phyloP scores from a whole-genome alignment of 2,888 invertebrate species.

The Patella ulyssiponensis region DNA sequence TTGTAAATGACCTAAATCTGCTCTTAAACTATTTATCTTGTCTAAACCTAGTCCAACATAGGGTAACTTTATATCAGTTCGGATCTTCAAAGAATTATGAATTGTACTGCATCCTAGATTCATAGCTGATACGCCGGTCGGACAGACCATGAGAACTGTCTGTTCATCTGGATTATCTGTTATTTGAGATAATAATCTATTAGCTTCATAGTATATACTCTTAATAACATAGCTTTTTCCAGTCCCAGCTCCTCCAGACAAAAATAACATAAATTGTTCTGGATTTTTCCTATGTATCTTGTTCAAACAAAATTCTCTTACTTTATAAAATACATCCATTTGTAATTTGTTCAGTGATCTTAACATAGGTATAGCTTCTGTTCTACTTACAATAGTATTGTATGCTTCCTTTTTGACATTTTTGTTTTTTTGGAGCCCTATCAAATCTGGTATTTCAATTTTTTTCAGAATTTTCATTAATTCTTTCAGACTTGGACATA shows the following conservation, averaged over 20 bases:
- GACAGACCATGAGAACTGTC: conserved; percentile 6
- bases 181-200: conserved; percentile 5
- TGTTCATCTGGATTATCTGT: conserved; percentile 17
- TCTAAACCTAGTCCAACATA: conserved; percentile 10
- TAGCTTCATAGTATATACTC: conserved; percentile 23
- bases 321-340: conserved; percentile 20
- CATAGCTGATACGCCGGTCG: conserved; percentile 14
- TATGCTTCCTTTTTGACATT: background rate
- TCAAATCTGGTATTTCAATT: background rate
- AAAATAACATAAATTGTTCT: conserved; percentile 22
- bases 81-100: conserved; percentile 5
- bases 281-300: background rate
- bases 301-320: conserved; percentile 24
- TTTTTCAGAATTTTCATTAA: conserved; percentile 12
- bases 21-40: conserved; percentile 14
- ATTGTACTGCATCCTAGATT: conserved; percentile 15
- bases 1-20: conserved; percentile 14
- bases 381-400: background rate
- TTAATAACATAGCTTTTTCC: conserved; percentile 25
- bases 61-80: conserved; percentile 16
- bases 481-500: conserved; percentile 8
- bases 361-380: conserved; percentile 3
- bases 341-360: conserved; percentile 23
- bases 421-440: background rate
- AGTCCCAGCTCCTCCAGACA: conserved; percentile 23